phyloP scores from a whole-genome alignment of 2,797 vertebrate species.

The Coilia nasus region DNA sequence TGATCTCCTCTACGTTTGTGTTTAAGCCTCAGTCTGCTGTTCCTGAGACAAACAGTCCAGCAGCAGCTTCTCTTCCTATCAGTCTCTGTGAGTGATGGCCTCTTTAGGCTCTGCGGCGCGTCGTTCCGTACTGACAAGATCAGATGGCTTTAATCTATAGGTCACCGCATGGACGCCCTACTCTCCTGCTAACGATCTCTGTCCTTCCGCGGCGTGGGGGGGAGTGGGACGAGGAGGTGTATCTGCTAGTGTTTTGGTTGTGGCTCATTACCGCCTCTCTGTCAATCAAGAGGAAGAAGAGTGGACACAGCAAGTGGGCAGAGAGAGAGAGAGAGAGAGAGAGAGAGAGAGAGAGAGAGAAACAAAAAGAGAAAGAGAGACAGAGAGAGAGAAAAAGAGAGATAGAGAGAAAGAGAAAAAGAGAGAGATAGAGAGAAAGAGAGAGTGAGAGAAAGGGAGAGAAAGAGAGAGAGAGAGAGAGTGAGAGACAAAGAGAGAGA shows the following conservation, averaged over 20 bases:
- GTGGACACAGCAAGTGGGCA: background rate
- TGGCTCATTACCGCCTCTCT: background rate
- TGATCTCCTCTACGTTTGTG: too few relatives aligned
- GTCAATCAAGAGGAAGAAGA: slow-evolving; percentile 1
- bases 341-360: too few relatives aligned
- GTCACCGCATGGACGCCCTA: background rate
- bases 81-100: background rate
- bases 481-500: background rate
- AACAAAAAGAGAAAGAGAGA: too few relatives aligned
- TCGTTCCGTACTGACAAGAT: background rate
- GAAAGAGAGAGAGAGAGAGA: too few relatives aligned
- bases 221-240: background rate
- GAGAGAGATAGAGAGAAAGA: too few relatives aligned
- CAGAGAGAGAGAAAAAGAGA: too few relatives aligned
- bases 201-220: too few relatives aligned
- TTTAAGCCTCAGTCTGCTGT: background rate
- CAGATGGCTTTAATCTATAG: slow-evolving; percentile 12
- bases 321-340: background rate
- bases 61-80: background rate
- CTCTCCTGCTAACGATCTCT: slow-evolving; percentile 2
- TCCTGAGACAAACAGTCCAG: background rate
- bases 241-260: background rate
- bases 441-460: too few relatives aligned
- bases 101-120: background rate
- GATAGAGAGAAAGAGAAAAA: background rate